Conservation (phyloP, 2,797 vertebrate species). For the Neosilurus mollespiculum region DNA sequence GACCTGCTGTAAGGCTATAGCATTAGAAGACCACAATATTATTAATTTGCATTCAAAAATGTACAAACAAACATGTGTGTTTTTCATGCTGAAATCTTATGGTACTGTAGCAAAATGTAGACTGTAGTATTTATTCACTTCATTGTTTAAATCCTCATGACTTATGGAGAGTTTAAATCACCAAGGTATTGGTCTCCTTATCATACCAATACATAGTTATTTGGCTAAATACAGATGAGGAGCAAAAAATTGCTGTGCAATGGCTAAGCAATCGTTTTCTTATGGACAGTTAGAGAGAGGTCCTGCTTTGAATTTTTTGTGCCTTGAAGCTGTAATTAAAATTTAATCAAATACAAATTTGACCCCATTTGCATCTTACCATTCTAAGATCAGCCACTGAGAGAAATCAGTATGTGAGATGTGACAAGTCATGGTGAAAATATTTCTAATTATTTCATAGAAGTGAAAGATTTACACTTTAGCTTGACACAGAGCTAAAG, state of each 20-base stretch:
- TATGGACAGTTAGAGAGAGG: neutral
- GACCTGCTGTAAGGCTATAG: neutral
- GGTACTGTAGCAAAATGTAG: neutral
- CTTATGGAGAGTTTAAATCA: neutral
- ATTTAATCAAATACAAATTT: slow-evolving; percentile 5
- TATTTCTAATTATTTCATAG: neutral
- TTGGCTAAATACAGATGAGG: neutral
- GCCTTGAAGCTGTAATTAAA: slow-evolving; percentile 21
- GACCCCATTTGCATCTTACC: neutral
- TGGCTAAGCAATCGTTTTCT: neutral
- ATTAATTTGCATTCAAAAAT: neutral
- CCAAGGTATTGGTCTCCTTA: neutral
- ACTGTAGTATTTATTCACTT: neutral
- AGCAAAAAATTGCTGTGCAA: neutral
- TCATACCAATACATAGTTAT: neutral
- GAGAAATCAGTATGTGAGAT: neutral
- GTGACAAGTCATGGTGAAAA: neutral
- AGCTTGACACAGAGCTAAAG: neutral
- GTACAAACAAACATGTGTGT: neutral
- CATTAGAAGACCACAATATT: neutral
- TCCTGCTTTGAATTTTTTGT: neutral
- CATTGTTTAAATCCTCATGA: neutral
- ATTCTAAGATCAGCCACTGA: neutral
- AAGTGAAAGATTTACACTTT: neutral
- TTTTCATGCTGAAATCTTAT: neutral